phyloP scores from a whole-genome alignment of 1,140 invertebrate genomes.

The Aleiodes sp. region DNA sequence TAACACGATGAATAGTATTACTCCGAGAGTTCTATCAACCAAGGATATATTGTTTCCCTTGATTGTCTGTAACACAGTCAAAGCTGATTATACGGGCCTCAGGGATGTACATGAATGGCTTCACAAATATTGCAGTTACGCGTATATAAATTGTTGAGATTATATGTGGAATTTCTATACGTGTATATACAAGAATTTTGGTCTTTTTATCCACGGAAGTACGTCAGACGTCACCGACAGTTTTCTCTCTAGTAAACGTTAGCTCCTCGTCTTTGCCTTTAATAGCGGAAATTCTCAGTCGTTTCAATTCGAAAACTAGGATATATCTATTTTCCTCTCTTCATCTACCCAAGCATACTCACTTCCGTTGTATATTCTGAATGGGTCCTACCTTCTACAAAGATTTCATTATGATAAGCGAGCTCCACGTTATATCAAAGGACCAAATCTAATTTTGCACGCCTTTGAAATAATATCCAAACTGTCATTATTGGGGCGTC shows the following conservation, averaged over 20 bases:
- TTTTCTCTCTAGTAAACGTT: not conserved
- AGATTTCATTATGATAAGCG: conserved; percentile 37
- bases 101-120: conserved; percentile 19
- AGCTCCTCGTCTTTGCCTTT: not conserved
- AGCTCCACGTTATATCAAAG: conserved; percentile 17
- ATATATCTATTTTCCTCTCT: not conserved
- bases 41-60: no score
- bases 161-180: no score
- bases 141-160: conserved; percentile 21
- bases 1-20: no score
- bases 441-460: conserved; percentile 17
- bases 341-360: not conserved
- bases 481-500: no score
- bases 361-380: not conserved
- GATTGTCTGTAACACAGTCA: not conserved
- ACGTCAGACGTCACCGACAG: conserved; percentile 7
- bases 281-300: not conserved
- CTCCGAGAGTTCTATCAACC: no score
- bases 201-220: conserved; percentile 26
- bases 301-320: conserved; percentile 4
- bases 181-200: not conserved
- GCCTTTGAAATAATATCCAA: conserved; percentile 30
- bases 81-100: not conserved
- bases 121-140: conserved; percentile 15
- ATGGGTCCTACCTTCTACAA: conserved; percentile 8